Conservation (phyloP, 2,113 vertebrate species). For the Pituophis catenifer region DNA sequence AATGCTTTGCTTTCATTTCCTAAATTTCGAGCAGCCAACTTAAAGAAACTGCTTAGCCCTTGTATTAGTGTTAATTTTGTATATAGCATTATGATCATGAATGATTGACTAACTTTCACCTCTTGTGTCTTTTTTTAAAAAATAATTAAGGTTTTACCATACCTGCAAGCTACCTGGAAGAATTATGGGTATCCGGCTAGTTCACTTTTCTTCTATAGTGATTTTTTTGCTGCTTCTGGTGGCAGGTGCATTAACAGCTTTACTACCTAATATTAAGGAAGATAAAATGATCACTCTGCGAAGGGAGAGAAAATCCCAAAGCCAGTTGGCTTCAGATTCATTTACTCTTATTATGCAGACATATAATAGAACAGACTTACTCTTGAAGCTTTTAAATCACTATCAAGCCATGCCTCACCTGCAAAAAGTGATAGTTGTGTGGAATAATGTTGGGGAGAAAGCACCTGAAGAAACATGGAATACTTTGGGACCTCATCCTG, state of each 20-base stretch:
- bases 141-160: conserved; percentile 63
- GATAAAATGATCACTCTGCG: conserved; percentile 67
- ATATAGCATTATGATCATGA: neutral
- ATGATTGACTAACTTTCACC: conserved; percentile 21
- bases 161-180: conserved; percentile 74
- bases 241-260: conserved; percentile 74
- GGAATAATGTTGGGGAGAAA: conserved; percentile 89
- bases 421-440: conserved; percentile 85
- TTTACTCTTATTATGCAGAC: conserved; percentile 93
- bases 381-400: conserved; percentile 90
- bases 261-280: conserved; percentile 76
- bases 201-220: conserved; percentile 68
- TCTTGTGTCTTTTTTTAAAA: neutral
- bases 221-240: conserved; percentile 74
- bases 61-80: neutral
- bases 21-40: conserved; percentile 3
- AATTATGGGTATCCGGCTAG: conserved; percentile 70
- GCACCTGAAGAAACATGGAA: conserved; percentile 84
- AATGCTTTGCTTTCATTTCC: neutral
- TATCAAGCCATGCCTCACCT: conserved; percentile 88
- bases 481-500: conserved; percentile 85
- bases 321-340: conserved; percentile 63
- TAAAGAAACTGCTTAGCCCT: conserved; percentile 6
- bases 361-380: conserved; percentile 88
- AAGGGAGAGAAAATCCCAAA: conserved; percentile 60